Conservation (phyloP, 2,888 invertebrate species). For the Tuta absoluta region DNA sequence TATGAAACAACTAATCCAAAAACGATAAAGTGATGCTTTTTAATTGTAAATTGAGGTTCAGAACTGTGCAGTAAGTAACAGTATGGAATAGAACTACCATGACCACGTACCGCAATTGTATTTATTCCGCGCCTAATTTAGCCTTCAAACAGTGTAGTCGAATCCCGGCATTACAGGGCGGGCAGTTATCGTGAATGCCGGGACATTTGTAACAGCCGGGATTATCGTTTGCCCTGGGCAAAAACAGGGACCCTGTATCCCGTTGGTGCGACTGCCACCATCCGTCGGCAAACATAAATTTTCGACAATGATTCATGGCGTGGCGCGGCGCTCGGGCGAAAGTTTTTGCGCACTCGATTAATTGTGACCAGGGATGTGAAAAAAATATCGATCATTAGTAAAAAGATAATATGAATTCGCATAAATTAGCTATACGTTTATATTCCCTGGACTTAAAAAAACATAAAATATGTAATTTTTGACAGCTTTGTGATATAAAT, state of each 20-base stretch:
- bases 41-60: no score
- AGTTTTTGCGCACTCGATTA: conserved; percentile 72
- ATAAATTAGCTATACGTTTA: no score
- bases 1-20: no score
- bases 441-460: no score
- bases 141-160: conserved; percentile 20
- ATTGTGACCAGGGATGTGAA: conserved; percentile 44
- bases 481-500: no score
- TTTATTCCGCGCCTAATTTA: not conserved
- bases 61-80: no score
- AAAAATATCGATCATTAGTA: no score
- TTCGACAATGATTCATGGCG: conserved; percentile 76
- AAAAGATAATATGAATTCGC: no score
- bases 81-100: no score
- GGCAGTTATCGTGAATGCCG: conserved; percentile 20
- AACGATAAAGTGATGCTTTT: no score
- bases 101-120: not conserved
- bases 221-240: conserved; percentile 64
- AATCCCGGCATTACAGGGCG: conserved; percentile 6
- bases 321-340: conserved; percentile 47
- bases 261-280: conserved; percentile 37
- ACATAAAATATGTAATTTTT: no score
- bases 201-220: conserved; percentile 52
- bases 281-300: conserved; percentile 69
- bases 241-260: conserved; percentile 51